Percentiles rank a stretch among this genome's conserved stretches.
Evolutionary conservation across 2,113 vertebrate genomes (phyloP).

Genomic region (Antechinus flavipes): DNA sequence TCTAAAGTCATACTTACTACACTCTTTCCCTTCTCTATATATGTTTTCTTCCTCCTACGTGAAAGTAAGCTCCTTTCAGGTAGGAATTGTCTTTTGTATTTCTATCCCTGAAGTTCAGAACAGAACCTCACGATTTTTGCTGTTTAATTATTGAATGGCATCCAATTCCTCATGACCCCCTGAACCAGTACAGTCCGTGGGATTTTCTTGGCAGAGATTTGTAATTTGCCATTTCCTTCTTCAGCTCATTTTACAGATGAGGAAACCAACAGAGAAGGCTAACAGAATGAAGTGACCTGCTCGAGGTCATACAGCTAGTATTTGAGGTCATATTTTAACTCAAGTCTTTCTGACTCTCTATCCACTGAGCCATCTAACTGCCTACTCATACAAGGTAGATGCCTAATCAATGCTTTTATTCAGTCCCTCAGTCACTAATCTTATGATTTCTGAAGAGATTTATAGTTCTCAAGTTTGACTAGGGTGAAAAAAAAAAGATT

Average conservation of each 20-base stretch:
- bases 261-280: not conserved
- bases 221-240: not conserved
- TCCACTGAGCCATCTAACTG: not conserved
- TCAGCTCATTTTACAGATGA: not conserved
- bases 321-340: not conserved
- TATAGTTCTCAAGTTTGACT: not conserved
- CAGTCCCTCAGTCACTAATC: not conserved
- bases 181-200: not conserved
- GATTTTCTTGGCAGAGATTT: not conserved
- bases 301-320: not conserved
- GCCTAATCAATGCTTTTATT: not conserved
- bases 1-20: not conserved
- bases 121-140: not conserved
- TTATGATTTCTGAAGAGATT: not conserved
- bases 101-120: not conserved
- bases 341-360: not conserved
- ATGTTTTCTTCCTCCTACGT: not conserved
- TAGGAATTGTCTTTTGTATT: not conserved
- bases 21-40: not conserved
- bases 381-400: not conserved
- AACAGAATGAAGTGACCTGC: not conserved
- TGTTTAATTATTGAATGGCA: not conserved
- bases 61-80: not conserved
- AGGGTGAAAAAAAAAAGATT: not conserved
- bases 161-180: not conserved